Conservation (phyloP, 2,113 vertebrate genomes). For the Rhinolophus ferrumequinum region DNA sequence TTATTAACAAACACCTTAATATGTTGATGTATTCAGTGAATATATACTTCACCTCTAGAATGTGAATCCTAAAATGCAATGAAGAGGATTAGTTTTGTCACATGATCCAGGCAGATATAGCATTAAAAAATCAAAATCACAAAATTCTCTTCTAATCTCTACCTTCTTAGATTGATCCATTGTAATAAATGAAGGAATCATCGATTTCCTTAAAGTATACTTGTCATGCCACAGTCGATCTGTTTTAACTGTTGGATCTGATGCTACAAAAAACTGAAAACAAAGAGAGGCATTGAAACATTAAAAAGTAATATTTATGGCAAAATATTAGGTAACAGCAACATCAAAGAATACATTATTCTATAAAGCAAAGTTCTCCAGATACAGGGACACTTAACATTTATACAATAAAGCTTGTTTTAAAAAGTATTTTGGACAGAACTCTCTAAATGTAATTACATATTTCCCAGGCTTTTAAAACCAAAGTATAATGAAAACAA, state of each 20-base stretch:
- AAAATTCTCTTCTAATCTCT: constrained; percentile 18
- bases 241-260: constrained; percentile 97
- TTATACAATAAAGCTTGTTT: neutral
- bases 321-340: neutral
- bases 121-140: neutral
- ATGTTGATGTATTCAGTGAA: accelerated
- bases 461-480: neutral
- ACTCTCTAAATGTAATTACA: neutral
- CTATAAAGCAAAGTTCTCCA: neutral
- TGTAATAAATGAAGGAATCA: constrained; percentile 98
- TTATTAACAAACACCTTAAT: neutral
- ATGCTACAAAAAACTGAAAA: constrained; percentile 96
- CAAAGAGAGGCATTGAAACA: constrained; percentile 18
- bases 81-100: neutral
- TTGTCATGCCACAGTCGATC: constrained; percentile 99
- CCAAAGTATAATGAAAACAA: neutral
- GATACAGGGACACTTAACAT: neutral
- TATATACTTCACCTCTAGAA: neutral
- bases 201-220: constrained; percentile 96
- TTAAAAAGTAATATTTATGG: neutral
- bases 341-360: neutral
- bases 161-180: constrained; percentile 99
- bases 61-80: neutral
- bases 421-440: neutral
- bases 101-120: accelerated